phyloP scores from a whole-genome alignment of 2,797 vertebrate species.

The Chrysolophus pictus region DNA sequence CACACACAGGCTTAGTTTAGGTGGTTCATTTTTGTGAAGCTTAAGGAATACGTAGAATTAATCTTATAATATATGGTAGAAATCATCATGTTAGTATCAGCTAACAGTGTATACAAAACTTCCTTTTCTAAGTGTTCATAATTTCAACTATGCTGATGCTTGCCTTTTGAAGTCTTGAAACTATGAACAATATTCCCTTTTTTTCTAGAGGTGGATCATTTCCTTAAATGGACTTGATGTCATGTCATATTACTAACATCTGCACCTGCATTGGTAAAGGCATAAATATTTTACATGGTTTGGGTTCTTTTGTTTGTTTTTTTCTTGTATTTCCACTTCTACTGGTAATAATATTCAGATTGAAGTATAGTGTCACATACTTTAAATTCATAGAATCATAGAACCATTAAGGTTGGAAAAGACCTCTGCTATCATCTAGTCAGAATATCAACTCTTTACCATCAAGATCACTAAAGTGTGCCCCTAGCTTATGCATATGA shows the following conservation, averaged over 20 bases:
- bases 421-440: too few species aligned
- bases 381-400: not conserved
- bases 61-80: not conserved
- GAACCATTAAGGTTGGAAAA: too few species aligned
- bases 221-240: not conserved
- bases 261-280: not conserved
- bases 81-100: not conserved
- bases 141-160: not conserved
- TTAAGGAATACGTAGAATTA: not conserved
- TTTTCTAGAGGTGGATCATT: not conserved
- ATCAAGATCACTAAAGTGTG: too few species aligned
- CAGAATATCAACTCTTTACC: too few species aligned
- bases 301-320: not conserved
- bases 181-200: not conserved
- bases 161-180: not conserved
- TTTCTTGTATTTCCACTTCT: not conserved
- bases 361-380: not conserved
- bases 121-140: not conserved
- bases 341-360: not conserved
- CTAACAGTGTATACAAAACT: not conserved
- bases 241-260: not conserved
- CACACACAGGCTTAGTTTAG: not conserved
- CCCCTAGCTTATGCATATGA: conserved; percentile 35
- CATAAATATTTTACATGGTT: not conserved
- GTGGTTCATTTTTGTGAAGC: not conserved